phyloP scores from a whole-genome alignment of 2,113 vertebrate species.

The Psittacus erithacus region DNA sequence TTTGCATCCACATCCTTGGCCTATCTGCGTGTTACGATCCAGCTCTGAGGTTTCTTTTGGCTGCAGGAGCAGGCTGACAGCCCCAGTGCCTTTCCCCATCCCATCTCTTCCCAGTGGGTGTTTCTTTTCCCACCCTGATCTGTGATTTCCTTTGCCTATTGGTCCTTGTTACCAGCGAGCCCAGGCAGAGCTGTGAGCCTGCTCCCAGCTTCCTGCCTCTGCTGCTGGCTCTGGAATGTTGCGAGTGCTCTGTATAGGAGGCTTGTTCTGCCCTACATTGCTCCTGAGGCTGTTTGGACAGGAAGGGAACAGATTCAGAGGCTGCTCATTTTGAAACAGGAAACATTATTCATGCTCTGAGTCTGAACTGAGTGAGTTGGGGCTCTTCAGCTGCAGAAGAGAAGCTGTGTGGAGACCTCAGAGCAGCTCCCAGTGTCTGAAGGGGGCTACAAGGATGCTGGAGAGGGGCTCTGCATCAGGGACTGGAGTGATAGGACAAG shows the following conservation, averaged over 20 bases:
- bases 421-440: background rate
- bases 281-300: background rate
- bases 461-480: background rate
- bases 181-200: rapidly evolving
- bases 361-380: background rate
- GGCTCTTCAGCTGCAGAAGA: background rate
- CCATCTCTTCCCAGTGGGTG: background rate
- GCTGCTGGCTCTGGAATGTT: background rate
- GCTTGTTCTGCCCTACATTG: background rate
- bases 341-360: background rate
- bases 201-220: background rate
- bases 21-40: rapidly evolving
- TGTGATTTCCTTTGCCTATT: rapidly evolving
- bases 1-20: background rate
- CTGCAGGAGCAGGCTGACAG: background rate
- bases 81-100: background rate
- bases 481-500: background rate
- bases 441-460: background rate
- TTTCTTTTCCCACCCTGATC: background rate
- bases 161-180: background rate
- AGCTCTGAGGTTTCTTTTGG: background rate
- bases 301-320: background rate
- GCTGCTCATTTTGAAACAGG: background rate
- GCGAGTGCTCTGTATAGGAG: background rate
- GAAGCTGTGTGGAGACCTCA: background rate